Evolutionary conservation across 2,113 vertebrate genomes (phyloP).

Genomic region (Eonycteris spelaea): DNA sequence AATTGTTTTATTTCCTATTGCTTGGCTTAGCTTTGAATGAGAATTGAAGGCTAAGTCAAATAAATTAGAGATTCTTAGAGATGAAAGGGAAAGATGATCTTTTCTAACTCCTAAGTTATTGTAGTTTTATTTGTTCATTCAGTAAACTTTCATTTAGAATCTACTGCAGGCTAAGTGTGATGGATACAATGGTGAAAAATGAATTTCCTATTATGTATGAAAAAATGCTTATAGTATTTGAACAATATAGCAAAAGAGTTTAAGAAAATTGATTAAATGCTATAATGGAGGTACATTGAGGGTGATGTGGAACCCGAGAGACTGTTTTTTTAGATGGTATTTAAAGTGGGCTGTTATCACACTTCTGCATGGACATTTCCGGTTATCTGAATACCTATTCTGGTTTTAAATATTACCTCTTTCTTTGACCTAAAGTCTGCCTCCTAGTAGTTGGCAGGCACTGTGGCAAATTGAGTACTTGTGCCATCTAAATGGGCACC

Average conservation of each 20-base stretch:
- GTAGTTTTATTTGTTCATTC: background rate
- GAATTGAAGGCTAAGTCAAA: slow-evolving; percentile 50
- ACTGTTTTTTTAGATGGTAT: background rate
- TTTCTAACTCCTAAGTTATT: background rate
- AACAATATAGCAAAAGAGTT: background rate
- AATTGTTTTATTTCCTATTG: slow-evolving; percentile 41
- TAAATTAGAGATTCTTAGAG: background rate
- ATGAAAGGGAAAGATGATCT: background rate
- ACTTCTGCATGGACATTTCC: background rate
- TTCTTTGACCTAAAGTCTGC: background rate
- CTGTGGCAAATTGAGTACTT: background rate
- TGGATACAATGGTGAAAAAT: background rate
- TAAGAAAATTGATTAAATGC: background rate
- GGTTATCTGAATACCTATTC: background rate
- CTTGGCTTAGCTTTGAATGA: slow-evolving; percentile 62
- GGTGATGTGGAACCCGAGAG: background rate
- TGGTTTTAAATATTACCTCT: background rate
- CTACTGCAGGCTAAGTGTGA: background rate
- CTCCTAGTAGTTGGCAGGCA: background rate
- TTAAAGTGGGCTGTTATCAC: background rate
- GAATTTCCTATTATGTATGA: background rate
- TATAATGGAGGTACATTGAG: background rate
- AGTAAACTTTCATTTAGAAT: background rate
- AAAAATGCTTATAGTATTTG: background rate
- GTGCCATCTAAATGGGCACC: background rate